Percentiles rank a stretch among this genome's conserved stretches.
phyloP scores from a whole-genome alignment of 1,140 invertebrate genomes.

The Zaprionus africanus region DNA sequence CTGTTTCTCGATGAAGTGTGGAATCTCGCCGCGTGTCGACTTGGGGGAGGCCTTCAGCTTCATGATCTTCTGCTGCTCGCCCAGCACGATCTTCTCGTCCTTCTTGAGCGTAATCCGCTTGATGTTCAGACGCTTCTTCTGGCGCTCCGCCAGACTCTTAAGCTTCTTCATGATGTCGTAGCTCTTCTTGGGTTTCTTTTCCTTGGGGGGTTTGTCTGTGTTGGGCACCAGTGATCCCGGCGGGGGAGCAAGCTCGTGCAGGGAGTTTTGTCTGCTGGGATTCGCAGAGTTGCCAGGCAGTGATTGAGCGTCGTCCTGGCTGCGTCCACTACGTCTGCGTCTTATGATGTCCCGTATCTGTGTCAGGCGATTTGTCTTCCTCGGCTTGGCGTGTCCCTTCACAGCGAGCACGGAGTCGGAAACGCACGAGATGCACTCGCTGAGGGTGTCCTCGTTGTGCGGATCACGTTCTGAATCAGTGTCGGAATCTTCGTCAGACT shows the following conservation, averaged over 20 bases:
- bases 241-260: conserved; percentile 72
- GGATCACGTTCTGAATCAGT: conserved; percentile 49
- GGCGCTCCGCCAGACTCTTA: conserved; percentile 87
- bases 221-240: conserved; percentile 62
- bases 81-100: conserved; percentile 77
- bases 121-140: conserved; percentile 85
- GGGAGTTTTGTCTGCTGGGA: conserved; percentile 68
- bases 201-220: conserved; percentile 46
- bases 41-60: conserved; percentile 81
- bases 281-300: conserved; percentile 74
- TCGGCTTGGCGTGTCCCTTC: conserved; percentile 63
- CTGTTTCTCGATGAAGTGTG: conserved; percentile 83
- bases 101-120: conserved; percentile 85
- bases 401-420: conserved; percentile 78
- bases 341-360: conserved; percentile 65
- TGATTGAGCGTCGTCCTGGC: conserved; percentile 78
- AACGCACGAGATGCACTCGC: conserved; percentile 82
- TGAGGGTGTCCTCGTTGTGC: conserved; percentile 75
- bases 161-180: conserved; percentile 87
- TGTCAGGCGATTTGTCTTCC: conserved; percentile 67
- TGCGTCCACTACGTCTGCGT: conserved; percentile 72
- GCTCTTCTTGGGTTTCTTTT: conserved; percentile 72
- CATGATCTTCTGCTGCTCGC: conserved; percentile 80
- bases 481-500: conserved; percentile 64
- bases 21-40: conserved; percentile 75